These are phyloP conservation scores for Xiphias gladius DNA, from an alignment of 2,113 vertebrate species.

Conservation along the genomic window DNA sequence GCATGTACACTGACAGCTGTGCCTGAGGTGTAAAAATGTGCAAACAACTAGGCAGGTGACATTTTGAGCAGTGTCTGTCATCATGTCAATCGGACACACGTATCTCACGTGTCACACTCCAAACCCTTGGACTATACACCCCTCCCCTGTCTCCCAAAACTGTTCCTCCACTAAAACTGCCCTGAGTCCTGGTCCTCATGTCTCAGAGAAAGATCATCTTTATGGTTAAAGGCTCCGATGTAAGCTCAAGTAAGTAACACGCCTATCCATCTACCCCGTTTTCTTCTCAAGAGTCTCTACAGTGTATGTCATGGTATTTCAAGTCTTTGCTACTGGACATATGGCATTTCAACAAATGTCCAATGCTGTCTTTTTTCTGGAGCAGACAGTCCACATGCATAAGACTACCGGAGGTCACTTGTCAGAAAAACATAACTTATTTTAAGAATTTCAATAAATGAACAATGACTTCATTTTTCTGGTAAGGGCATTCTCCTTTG, in stretches of 20 bases:
- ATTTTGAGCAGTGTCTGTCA: constrained; percentile 9
- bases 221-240: not conserved
- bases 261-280: too few species aligned
- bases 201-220: not conserved
- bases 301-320: too few species aligned
- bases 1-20: not conserved
- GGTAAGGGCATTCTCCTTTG: too few species aligned
- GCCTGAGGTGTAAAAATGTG: not conserved
- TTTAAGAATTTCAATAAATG: too few species aligned
- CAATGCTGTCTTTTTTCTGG: not conserved
- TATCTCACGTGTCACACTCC: not conserved
- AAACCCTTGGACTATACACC: not conserved
- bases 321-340: not conserved
- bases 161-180: not conserved
- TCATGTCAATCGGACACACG: not conserved
- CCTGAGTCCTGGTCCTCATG: not conserved
- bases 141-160: not conserved
- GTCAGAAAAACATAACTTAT: not conserved
- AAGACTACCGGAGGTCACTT: not conserved
- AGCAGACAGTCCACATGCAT: too few species aligned
- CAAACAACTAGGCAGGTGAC: constrained; percentile 13
- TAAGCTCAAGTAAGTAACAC: too few species aligned
- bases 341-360: not conserved
- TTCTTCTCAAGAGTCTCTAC: too few species aligned
- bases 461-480: too few species aligned